These are phyloP conservation scores for Geotrypetes seraphini DNA, from an alignment of 2,797 vertebrate genomes.

Conservation along the genomic window DNA sequence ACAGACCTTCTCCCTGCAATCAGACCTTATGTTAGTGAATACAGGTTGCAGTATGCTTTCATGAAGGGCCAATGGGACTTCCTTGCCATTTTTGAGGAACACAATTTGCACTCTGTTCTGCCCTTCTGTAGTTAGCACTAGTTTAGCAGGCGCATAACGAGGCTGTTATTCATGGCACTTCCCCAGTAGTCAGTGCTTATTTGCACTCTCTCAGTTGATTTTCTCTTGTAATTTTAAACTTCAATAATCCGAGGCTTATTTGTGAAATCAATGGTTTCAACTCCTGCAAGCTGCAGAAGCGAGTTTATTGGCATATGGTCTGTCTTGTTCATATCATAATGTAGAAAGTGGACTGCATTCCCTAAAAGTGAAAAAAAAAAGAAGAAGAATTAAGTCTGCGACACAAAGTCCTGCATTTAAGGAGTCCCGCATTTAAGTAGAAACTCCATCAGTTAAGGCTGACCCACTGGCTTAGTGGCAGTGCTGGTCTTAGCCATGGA, in stretches of 20 bases:
- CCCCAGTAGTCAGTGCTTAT: not conserved
- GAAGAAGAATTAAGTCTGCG: conserved; percentile 15
- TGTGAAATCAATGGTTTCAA: conserved; percentile 67
- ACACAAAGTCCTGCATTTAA: too few species aligned
- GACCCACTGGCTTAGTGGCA: too few species aligned
- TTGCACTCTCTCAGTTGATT: too few species aligned
- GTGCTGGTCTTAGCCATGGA: too few species aligned
- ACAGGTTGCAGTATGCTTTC: too few species aligned
- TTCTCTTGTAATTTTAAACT: too few species aligned
- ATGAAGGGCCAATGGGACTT: too few species aligned
- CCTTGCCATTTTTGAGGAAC: not conserved
- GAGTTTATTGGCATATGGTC: conserved; percentile 82
- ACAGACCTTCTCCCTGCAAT: too few species aligned
- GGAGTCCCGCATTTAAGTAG: too few species aligned
- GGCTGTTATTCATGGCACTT: not conserved
- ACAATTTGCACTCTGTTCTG: not conserved
- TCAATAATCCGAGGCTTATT: conserved; percentile 59
- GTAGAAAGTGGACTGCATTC: conserved; percentile 69
- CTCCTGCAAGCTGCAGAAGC: conserved; percentile 75
- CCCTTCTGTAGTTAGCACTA: not conserved
- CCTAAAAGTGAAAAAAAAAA: conserved; percentile 56
- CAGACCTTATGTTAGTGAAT: too few species aligned
- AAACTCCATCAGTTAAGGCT: too few species aligned
- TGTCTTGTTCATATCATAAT: conserved; percentile 77
- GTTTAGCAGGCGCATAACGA: not conserved